phyloP scores from a whole-genome alignment of 2,113 vertebrate species.

The Sisor rabdophorus region DNA sequence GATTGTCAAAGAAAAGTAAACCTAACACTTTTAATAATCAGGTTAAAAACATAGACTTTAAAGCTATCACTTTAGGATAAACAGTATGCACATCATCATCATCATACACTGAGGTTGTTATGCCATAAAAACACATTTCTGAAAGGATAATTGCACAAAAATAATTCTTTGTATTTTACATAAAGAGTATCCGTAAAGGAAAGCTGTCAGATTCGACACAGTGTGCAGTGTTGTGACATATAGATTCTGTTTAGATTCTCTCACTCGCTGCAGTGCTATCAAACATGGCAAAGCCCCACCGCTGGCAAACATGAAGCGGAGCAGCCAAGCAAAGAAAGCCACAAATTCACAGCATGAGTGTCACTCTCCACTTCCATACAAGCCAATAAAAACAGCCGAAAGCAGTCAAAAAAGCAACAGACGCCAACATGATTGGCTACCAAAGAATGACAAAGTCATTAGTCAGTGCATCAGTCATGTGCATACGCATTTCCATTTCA shows the following conservation, averaged over 20 bases:
- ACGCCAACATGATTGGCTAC: conserved; percentile 21
- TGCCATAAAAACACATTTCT: conserved; percentile 21
- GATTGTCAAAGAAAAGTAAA: conserved; percentile 1
- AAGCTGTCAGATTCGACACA: conserved; percentile 5
- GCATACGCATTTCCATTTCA: conserved; percentile 24
- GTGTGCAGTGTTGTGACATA: conserved; percentile 26
- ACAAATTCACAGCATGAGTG: conserved; percentile 14
- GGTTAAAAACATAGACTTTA: conserved; percentile 11
- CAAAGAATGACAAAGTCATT: conserved; percentile 27
- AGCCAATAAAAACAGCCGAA: conserved; percentile 28
- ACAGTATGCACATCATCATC: conserved; percentile 27
- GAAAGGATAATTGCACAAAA: conserved; percentile 23
- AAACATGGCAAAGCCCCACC: conserved; percentile 15
- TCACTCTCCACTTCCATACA: conserved; percentile 20
- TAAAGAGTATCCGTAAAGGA: conserved; percentile 4
- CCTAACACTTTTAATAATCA: background rate
- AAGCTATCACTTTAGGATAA: conserved; percentile 22
- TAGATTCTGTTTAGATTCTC: background rate
- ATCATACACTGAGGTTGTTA: conserved; percentile 27
- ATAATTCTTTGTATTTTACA: conserved; percentile 13
- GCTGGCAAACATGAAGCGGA: conserved; percentile 32
- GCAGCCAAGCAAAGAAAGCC: conserved; percentile 32
- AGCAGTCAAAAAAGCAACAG: conserved; percentile 22
- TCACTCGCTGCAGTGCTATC: conserved; percentile 19
- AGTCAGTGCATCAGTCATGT: conserved; percentile 42